phyloP scores from a whole-genome alignment of 2,797 vertebrate species.

The Urocyon cinereoargenteus region DNA sequence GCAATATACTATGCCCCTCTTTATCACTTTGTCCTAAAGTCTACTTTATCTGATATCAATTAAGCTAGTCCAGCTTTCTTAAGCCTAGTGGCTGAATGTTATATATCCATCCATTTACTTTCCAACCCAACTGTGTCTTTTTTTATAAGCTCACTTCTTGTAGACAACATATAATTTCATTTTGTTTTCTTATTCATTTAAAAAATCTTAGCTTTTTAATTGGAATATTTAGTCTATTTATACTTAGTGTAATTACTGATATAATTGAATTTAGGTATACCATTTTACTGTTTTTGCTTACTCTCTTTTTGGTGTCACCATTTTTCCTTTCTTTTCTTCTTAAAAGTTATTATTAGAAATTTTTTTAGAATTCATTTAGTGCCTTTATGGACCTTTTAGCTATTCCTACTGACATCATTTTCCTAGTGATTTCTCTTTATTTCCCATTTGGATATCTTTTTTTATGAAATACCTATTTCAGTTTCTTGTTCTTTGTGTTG shows the following conservation, averaged over 20 bases:
- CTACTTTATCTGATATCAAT: not conserved
- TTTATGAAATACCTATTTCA: not conserved
- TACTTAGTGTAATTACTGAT: not conserved
- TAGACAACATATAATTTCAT: not conserved
- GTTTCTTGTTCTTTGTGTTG: not conserved
- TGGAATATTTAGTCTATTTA: not conserved
- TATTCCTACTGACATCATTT: slow-evolving; percentile 3
- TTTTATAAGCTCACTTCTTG: not conserved
- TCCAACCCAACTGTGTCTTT: not conserved
- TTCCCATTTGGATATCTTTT: not conserved
- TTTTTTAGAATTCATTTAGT: not conserved
- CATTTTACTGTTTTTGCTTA: not conserved
- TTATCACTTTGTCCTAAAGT: not conserved
- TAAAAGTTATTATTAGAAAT: not conserved
- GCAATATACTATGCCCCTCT: not conserved
- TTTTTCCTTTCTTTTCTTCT: not conserved
- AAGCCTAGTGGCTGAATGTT: not conserved
- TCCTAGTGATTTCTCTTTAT: not conserved
- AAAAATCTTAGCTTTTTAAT: not conserved
- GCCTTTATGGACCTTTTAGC: not conserved
- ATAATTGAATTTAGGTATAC: not conserved
- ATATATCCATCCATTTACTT: not conserved
- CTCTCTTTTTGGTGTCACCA: not conserved
- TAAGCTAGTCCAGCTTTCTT: not conserved
- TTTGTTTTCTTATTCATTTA: not conserved